Base-by-base conservation (phyloP, 2,797 vertebrate species). In the Poeciliopsis gracilis region DNA sequence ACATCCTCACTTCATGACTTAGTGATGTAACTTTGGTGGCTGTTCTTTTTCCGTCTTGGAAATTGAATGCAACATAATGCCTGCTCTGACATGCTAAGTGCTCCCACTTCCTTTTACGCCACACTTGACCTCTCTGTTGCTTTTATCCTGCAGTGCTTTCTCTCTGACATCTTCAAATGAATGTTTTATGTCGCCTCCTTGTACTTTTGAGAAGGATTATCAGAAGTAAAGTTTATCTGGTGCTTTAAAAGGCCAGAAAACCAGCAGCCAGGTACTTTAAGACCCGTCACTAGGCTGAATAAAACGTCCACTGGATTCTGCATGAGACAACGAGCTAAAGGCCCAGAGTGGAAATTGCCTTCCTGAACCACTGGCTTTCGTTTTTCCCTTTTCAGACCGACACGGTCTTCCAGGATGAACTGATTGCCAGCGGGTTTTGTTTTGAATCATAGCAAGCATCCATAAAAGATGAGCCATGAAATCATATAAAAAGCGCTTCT, bases 381-480 rank as follows among this genome's bases (percentile, higher is more conserved):
- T 76, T 86, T 70, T 55, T 70, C 66, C 77, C 66, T 71, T 63
- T 70, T 67, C 57, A 81, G 66, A 63, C 79, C 70, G 43, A 72
- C 71, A 66, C 20, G 51, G 72, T 75, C 76, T 72, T 76, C 69
- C 83, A 43, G 33, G 63, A 71, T 72, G 15, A n/a, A 2, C 55
- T 72, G 74, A 49, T 20, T 25, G 77, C 76, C 82, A 69, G 33
- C 55, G 63, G 4, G 38, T 79, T 81, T 81, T 82, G 41, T 23
- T 77, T 38, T 76, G 7, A 55, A 82, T 77, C 51, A 83, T 69
- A 66, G 43, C 12, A 66, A n/a, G 59, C 38, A 76, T 81, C 77
- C 82, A 90, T 90, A 80, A 88, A 88, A 85, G 75, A 88, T 86
- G 83, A 89, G 61, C 82, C 72, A 49, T 74, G 76, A 82, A 85